Percentiles rank a stretch among this genome's conserved stretches.
Evolutionary conservation across 2,113 vertebrate genomes (phyloP).

Genomic region (Suncus etruscus): DNA sequence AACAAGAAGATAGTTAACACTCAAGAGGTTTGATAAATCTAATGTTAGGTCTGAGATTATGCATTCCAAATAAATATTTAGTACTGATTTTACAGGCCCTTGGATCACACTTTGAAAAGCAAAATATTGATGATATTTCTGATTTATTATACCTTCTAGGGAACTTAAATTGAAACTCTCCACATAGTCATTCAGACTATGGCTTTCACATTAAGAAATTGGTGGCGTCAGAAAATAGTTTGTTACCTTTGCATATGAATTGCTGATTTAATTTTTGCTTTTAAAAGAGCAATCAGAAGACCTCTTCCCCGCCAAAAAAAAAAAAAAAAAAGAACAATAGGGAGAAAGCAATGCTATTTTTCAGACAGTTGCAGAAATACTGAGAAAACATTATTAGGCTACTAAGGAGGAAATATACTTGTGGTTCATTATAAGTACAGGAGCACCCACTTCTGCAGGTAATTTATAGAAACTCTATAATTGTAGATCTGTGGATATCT

Average conservation of each 20-base stretch:
- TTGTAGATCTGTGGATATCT: background rate
- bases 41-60: background rate
- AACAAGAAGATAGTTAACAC: no score
- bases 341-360: background rate
- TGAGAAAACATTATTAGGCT: background rate
- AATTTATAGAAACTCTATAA: background rate
- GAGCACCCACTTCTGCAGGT: background rate
- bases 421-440: no score
- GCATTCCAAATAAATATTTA: slow-evolving; percentile 21
- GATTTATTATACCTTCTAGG: background rate
- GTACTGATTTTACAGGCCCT: background rate
- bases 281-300: background rate
- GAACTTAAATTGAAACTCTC: background rate
- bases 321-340: background rate
- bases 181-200: background rate
- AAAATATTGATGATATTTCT: background rate
- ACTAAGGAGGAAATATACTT: background rate
- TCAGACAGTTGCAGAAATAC: background rate
- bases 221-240: background rate
- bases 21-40: no score
- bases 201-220: background rate
- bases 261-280: slow-evolving; percentile 25
- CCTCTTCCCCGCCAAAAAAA: no score
- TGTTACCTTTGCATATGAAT: background rate
- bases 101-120: background rate